Evolutionary conservation across 2,888 invertebrate species (phyloP).

Genomic region (Synanthedon vespiformis): DNA sequence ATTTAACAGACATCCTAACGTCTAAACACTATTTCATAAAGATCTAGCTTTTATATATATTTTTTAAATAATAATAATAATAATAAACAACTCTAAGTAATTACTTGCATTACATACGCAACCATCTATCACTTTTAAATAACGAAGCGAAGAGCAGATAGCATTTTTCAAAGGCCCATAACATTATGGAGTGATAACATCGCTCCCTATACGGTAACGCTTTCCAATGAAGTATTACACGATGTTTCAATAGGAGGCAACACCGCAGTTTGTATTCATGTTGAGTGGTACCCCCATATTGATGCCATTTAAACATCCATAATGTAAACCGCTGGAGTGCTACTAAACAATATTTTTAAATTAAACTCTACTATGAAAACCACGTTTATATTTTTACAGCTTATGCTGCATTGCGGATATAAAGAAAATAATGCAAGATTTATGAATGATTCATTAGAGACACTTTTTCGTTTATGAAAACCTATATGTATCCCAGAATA

Average conservation of each 20-base stretch:
- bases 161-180: neutral
- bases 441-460: too few relatives aligned
- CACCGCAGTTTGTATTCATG: constrained; percentile 51
- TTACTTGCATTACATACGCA: neutral
- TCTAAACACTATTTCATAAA: too few relatives aligned
- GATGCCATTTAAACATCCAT: constrained; percentile 42
- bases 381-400: too few relatives aligned
- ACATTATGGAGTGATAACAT: neutral
- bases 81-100: neutral
- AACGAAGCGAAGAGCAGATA: neutral
- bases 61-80: too few relatives aligned
- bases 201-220: neutral
- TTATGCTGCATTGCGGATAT: too few relatives aligned
- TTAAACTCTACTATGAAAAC: neutral
- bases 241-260: constrained; percentile 25
- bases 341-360: constrained; percentile 8
- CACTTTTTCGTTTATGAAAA: too few relatives aligned
- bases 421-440: too few relatives aligned
- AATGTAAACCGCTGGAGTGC: constrained; percentile 16
- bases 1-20: too few relatives aligned
- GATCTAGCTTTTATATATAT: too few relatives aligned
- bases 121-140: neutral
- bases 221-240: neutral
- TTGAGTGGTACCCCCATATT: constrained; percentile 27
- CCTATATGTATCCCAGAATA: too few relatives aligned